Percentiles rank a stretch among this genome's conserved stretches.
phyloP scores from a whole-genome alignment of 1,140 invertebrate species.

The Latrodectus geometricus region DNA sequence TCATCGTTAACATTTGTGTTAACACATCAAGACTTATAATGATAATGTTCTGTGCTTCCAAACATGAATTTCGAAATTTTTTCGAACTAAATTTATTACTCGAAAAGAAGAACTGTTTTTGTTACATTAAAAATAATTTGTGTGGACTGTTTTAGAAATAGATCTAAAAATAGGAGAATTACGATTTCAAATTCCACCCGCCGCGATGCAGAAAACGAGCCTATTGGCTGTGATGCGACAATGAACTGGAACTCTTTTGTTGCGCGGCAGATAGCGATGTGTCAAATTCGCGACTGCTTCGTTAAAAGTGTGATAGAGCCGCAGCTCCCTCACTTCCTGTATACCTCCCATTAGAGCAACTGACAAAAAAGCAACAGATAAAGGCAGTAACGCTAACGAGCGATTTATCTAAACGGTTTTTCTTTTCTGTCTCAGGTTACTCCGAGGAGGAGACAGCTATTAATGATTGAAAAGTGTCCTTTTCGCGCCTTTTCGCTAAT shows the following conservation, averaged over 20 bases:
- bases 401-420: constrained; percentile 61
- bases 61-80: no score
- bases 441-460: constrained; percentile 41
- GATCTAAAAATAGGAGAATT: constrained; percentile 19
- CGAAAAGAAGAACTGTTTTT: no score
- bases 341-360: constrained; percentile 48
- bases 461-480: constrained; percentile 33
- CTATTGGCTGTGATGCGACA: constrained; percentile 23
- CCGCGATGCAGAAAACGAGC: neutral
- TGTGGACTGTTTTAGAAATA: neutral
- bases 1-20: no score
- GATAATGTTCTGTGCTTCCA: no score
- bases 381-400: constrained; percentile 56
- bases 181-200: constrained; percentile 1
- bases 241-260: constrained; percentile 28
- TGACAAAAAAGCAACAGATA: constrained; percentile 27
- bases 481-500: constrained; percentile 26
- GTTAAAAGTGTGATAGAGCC: constrained; percentile 48
- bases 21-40: no score
- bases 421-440: constrained; percentile 18
- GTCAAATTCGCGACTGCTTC: constrained; percentile 25
- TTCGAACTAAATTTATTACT: no score
- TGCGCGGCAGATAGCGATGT: constrained; percentile 2
- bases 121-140: neutral
- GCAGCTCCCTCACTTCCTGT: constrained; percentile 35